Conservation (phyloP, 1,140 invertebrate genomes). For the Orchesella cincta region DNA sequence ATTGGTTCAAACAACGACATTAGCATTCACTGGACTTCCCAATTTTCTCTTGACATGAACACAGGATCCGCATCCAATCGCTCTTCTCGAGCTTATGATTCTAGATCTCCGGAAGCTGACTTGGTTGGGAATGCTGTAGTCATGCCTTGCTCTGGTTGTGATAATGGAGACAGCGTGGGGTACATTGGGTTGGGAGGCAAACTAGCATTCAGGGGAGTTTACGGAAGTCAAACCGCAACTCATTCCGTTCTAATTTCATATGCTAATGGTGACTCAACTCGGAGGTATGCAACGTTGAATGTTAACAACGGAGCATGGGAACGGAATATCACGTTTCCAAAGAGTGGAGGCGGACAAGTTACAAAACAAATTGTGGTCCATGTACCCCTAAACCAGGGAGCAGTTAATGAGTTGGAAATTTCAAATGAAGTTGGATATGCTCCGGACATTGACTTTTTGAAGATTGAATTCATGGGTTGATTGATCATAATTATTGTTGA, state of each 20-base stretch:
- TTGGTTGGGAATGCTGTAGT: not conserved
- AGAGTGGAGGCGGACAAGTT: not conserved
- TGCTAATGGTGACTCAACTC: not conserved
- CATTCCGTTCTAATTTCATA: conserved; percentile 1
- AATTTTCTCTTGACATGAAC: conserved; percentile 1
- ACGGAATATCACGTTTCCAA: not conserved
- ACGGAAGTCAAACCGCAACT: not conserved
- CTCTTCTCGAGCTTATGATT: not conserved
- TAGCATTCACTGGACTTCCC: not conserved
- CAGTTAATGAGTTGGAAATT: not conserved
- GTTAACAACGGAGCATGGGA: not conserved
- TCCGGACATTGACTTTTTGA: not conserved
- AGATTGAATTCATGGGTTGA: not conserved
- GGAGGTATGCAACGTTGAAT: not conserved
- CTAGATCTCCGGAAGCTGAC: not conserved
- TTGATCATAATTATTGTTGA: too few species aligned
- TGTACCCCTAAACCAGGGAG: not conserved
- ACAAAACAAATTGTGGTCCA: not conserved
- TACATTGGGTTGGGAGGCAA: conserved; percentile 1
- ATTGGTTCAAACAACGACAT: conserved; percentile 8
- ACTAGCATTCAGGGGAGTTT: not conserved
- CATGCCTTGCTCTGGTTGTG: not conserved
- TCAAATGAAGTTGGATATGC: not conserved
- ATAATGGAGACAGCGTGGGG: not conserved
- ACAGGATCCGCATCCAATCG: conserved; percentile 20